Evolutionary conservation across 2,797 vertebrate genomes (phyloP).

Genomic region (Pangasius macronema): DNA sequence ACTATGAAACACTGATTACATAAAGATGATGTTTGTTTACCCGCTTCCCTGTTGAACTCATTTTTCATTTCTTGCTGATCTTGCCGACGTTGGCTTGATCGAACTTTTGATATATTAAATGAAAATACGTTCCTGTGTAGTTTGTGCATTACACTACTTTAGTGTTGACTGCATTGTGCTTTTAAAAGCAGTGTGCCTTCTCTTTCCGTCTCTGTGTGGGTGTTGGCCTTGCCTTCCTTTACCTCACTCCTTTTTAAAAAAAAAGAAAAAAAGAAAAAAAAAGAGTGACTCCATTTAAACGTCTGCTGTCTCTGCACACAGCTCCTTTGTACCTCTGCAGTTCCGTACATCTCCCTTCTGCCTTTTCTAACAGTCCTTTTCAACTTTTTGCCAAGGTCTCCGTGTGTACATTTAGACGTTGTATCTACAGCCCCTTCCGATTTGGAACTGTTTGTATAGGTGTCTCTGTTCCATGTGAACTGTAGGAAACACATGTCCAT

Average conservation of each 20-base stretch:
- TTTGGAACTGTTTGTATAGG: slow-evolving; percentile 29
- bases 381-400: slow-evolving; percentile 25
- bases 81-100: slow-evolving; percentile 60
- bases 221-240: slow-evolving; percentile 56
- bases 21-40: slow-evolving; percentile 26
- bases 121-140: slow-evolving; percentile 35
- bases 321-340: slow-evolving; percentile 28
- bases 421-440: slow-evolving; percentile 44
- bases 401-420: slow-evolving; percentile 29
- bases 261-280: no score
- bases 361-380: slow-evolving; percentile 39
- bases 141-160: slow-evolving; percentile 63
- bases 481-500: slow-evolving; percentile 15
- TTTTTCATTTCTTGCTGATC: slow-evolving; percentile 32
- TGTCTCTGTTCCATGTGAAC: slow-evolving; percentile 24
- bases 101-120: slow-evolving; percentile 45
- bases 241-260: not conserved
- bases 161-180: slow-evolving; percentile 63
- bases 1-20: slow-evolving; percentile 15
- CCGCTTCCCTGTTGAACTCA: not conserved
- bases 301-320: slow-evolving; percentile 37
- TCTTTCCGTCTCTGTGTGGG: slow-evolving; percentile 70
- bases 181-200: slow-evolving; percentile 80
- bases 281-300: slow-evolving; percentile 41
- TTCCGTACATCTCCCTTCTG: slow-evolving; percentile 19